phyloP scores from a whole-genome alignment of 2,113 vertebrate genomes.

The Pycnonotus jocosus region DNA sequence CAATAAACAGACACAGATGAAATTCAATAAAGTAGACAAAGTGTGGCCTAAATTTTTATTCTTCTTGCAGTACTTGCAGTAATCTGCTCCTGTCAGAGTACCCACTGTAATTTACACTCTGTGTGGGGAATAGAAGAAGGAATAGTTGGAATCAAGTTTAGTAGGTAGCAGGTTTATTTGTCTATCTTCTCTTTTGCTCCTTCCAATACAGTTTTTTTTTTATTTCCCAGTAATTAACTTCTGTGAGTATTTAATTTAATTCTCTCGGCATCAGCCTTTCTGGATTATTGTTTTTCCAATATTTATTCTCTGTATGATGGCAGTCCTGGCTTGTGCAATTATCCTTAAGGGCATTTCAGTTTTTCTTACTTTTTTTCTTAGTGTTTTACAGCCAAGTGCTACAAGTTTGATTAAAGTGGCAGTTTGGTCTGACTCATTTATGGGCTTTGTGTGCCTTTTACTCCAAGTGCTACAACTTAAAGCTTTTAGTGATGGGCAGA shows the following conservation, averaged over 20 bases:
- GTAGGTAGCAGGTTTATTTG: slow-evolving; percentile 1
- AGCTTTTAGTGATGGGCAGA: neutral
- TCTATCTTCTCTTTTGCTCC: neutral
- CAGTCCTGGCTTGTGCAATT: slow-evolving; percentile 19
- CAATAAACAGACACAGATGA: neutral
- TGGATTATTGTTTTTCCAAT: slow-evolving; percentile 52
- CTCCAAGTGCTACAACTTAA: neutral
- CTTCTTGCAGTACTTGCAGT: neutral
- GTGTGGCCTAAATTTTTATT: neutral
- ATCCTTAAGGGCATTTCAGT: neutral
- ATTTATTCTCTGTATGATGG: slow-evolving; percentile 40
- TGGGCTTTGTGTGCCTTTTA: neutral
- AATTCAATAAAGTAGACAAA: neutral
- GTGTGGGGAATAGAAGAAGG: neutral
- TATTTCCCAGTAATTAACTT: slow-evolving; percentile 45
- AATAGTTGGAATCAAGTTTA: neutral
- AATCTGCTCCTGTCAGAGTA: neutral
- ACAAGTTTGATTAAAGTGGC: slow-evolving; percentile 36
- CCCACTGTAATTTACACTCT: neutral
- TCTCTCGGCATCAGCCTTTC: slow-evolving; percentile 23
- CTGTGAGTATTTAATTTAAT: slow-evolving; percentile 38
- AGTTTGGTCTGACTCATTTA: slow-evolving; percentile 19
- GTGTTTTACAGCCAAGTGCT: neutral
- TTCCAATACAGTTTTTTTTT: neutral
- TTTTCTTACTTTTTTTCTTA: neutral